phyloP scores from a whole-genome alignment of 2,888 invertebrate genomes.

The Heliconius ethilla region DNA sequence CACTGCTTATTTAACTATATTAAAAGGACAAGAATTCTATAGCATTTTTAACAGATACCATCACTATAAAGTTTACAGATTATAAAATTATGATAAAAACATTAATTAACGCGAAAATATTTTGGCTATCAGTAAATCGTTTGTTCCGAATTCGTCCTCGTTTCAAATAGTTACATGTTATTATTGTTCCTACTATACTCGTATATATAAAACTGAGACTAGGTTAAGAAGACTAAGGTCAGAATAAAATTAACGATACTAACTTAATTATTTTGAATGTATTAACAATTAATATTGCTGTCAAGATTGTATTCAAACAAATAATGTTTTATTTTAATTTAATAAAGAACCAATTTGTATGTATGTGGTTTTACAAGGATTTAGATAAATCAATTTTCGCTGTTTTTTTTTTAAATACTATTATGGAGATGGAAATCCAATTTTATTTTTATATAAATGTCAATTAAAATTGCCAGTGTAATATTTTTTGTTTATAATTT shows the following conservation, averaged over 20 bases:
- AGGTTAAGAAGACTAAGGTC: slow-evolving; percentile 34
- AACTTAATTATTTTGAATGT: slow-evolving; percentile 31
- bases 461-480: neutral
- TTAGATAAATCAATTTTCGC: slow-evolving; percentile 23
- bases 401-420: neutral
- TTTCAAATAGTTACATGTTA: slow-evolving; percentile 20
- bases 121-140: neutral
- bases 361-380: slow-evolving; percentile 31
- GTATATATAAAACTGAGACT: slow-evolving; percentile 19
- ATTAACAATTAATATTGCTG: slow-evolving; percentile 35
- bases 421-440: neutral
- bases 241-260: slow-evolving; percentile 31
- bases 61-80: neutral
- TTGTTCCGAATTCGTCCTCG: slow-evolving; percentile 28
- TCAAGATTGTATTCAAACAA: slow-evolving; percentile 32
- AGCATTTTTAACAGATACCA: neutral
- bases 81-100: neutral
- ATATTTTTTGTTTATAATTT: neutral
- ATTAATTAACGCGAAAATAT: neutral
- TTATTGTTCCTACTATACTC: neutral
- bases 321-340: slow-evolving; percentile 36
- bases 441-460: neutral
- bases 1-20: too few species aligned
- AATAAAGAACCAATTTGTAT: slow-evolving; percentile 31
- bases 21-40: too few species aligned